phyloP scores from a whole-genome alignment of 1,140 invertebrate species.

The Idris sp. region DNA sequence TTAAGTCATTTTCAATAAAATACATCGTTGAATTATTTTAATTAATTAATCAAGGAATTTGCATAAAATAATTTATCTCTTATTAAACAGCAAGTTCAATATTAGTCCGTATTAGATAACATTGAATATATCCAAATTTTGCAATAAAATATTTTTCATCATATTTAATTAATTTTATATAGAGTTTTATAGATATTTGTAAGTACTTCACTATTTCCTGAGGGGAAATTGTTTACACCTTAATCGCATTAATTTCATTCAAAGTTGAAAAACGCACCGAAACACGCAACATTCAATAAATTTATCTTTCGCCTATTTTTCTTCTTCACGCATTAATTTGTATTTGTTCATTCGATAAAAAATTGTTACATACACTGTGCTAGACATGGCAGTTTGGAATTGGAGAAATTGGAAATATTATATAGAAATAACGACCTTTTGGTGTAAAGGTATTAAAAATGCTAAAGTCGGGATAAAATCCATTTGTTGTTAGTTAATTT shows the following conservation, averaged over 20 bases:
- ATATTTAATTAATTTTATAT: slow-evolving; percentile 35
- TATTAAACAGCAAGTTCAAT: slow-evolving; percentile 28
- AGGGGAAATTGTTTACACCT: slow-evolving; percentile 16
- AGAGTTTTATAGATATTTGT: slow-evolving; percentile 38
- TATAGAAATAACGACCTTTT: slow-evolving; percentile 44
- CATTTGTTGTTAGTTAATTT: slow-evolving; percentile 41
- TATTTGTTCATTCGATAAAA: slow-evolving; percentile 51
- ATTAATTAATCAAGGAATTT: not conserved
- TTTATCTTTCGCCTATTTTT: slow-evolving; percentile 13
- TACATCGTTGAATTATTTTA: not conserved
- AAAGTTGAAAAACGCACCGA: slow-evolving; percentile 18
- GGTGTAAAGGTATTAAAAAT: slow-evolving; percentile 61
- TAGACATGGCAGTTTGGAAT: slow-evolving; percentile 61
- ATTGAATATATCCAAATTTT: slow-evolving; percentile 35
- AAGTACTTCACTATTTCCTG: slow-evolving; percentile 29
- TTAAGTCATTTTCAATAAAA: too few species aligned
- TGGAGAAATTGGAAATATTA: slow-evolving; percentile 47
- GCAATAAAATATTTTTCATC: slow-evolving; percentile 36
- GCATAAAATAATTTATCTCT: not conserved
- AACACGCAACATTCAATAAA: slow-evolving; percentile 43
- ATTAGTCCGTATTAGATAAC: slow-evolving; percentile 24
- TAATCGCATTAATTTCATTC: slow-evolving; percentile 28
- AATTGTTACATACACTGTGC: slow-evolving; percentile 57
- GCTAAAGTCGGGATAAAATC: slow-evolving; percentile 49
- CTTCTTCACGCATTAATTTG: slow-evolving; percentile 29